Percentiles rank a stretch among this genome's conserved stretches.
Evolutionary conservation across 1,140 invertebrate genomes (phyloP).

Genomic region (Nasonia giraulti): DNA sequence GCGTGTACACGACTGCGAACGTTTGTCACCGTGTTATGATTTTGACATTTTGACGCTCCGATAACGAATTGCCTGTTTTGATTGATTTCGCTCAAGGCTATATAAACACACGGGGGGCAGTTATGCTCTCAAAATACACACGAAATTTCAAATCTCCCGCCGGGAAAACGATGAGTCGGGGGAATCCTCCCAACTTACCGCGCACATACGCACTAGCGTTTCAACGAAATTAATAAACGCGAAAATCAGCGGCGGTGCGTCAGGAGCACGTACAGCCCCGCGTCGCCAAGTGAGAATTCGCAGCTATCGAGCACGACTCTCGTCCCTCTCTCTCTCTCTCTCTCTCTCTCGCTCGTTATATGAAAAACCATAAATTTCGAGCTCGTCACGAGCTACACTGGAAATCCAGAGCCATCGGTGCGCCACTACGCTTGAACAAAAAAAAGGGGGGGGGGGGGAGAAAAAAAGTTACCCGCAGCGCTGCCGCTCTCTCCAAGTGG

Average conservation of each 20-base stretch:
- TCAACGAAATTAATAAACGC: conserved; percentile 5
- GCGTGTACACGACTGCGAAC: too few species aligned
- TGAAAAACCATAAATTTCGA: conserved; percentile 44
- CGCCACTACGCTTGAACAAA: background rate
- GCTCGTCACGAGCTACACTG: background rate
- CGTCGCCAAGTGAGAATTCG: background rate
- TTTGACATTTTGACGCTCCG: too few species aligned
- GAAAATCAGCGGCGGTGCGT: background rate
- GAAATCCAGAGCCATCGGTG: background rate
- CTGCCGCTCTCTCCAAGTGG: background rate
- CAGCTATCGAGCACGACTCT: conserved; percentile 13
- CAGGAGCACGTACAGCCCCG: background rate
- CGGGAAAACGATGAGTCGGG: too few species aligned
- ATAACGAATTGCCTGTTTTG: too few species aligned
- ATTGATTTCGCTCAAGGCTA: too few species aligned
- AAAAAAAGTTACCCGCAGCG: background rate
- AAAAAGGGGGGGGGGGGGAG: background rate
- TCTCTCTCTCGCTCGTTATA: conserved; percentile 12
- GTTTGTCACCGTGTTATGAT: too few species aligned
- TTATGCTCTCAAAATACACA: too few species aligned
- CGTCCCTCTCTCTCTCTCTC: background rate
- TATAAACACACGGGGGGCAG: too few species aligned
- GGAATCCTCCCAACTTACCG: background rate
- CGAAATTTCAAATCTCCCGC: too few species aligned
- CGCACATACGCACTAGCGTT: background rate